Conservation (phyloP, 1,140 invertebrate genomes). For the Drosophila murphyi region DNA sequence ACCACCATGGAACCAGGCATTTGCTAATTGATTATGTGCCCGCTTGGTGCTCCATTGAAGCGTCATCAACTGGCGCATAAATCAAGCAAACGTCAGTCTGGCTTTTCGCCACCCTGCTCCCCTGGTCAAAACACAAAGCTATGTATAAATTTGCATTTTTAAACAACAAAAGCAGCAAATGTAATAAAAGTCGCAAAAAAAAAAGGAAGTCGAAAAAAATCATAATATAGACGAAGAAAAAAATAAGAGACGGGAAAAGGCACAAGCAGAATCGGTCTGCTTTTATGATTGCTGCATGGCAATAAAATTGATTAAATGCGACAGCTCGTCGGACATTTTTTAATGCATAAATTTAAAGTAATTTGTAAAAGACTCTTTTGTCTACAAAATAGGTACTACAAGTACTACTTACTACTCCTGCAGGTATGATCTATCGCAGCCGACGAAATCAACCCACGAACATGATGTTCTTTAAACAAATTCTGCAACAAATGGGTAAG, state of each 20-base stretch:
- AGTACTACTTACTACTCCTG: too few species aligned
- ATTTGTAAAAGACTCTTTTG: background rate
- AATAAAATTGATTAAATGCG: slow-evolving; percentile 80
- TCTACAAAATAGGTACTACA: too few species aligned
- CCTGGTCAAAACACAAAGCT: slow-evolving; percentile 27
- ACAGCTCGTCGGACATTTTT: slow-evolving; percentile 38
- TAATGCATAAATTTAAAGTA: slow-evolving; percentile 50
- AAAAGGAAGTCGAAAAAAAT: slow-evolving; percentile 18
- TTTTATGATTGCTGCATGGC: slow-evolving; percentile 56
- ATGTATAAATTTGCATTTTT: slow-evolving; percentile 81
- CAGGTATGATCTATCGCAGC: too few species aligned
- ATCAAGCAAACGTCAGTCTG: slow-evolving; percentile 63
- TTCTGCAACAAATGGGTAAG: background rate
- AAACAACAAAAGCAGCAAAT: slow-evolving; percentile 65
- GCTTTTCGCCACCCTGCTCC: slow-evolving; percentile 1
- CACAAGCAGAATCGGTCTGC: slow-evolving; percentile 18
- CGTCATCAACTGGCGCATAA: slow-evolving; percentile 78
- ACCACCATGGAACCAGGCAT: background rate
- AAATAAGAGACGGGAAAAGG: slow-evolving; percentile 15
- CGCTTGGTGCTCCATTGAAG: slow-evolving; percentile 64
- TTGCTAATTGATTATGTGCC: slow-evolving; percentile 75
- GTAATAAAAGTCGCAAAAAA: slow-evolving; percentile 55
- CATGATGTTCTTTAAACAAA: background rate
- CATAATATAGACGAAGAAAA: slow-evolving; percentile 29
- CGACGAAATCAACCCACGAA: too few species aligned